Evolutionary conservation across 2,113 vertebrate genomes (phyloP).

Genomic region (Xyliphius kryptos): DNA sequence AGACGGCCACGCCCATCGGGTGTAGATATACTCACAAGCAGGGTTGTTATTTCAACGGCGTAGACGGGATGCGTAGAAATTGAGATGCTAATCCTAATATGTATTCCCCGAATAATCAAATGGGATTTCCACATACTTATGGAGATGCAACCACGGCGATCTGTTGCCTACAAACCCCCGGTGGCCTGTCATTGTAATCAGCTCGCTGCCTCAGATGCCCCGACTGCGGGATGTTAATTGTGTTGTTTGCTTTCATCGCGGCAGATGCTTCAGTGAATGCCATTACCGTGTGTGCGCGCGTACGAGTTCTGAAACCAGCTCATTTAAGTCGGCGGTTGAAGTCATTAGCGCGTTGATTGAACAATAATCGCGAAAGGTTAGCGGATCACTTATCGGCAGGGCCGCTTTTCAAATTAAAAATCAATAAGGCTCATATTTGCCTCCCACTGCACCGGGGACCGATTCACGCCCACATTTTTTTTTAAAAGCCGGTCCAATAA

Average conservation of each 20-base stretch:
- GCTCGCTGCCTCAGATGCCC: slow-evolving; percentile 24
- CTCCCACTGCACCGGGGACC: slow-evolving; percentile 4
- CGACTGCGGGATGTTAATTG: slow-evolving; percentile 30
- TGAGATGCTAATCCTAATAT: no score
- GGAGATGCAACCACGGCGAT: slow-evolving; percentile 30
- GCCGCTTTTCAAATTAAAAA: slow-evolving; percentile 43
- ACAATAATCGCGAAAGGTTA: slow-evolving; percentile 45
- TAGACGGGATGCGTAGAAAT: no score
- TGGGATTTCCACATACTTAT: background rate
- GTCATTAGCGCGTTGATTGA: slow-evolving; percentile 41
- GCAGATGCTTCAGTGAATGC: slow-evolving; percentile 40
- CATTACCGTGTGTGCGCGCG: slow-evolving; percentile 32
- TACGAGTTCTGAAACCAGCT: slow-evolving; percentile 21
- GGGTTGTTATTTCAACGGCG: no score
- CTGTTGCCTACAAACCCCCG: slow-evolving; percentile 15
- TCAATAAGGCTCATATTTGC: slow-evolving; percentile 40
- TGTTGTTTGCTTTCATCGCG: slow-evolving; percentile 44
- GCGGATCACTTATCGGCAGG: slow-evolving; percentile 37
- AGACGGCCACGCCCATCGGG: no score
- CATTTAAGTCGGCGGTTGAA: slow-evolving; percentile 25
- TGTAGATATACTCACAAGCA: no score
- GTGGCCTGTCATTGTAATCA: slow-evolving; percentile 24
- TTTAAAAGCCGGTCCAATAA: slow-evolving; percentile 23
- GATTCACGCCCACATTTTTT: slow-evolving; percentile 27
- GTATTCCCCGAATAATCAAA: no score